Conservation (phyloP, 2,888 invertebrate species). For the Ophion ventricosus region DNA sequence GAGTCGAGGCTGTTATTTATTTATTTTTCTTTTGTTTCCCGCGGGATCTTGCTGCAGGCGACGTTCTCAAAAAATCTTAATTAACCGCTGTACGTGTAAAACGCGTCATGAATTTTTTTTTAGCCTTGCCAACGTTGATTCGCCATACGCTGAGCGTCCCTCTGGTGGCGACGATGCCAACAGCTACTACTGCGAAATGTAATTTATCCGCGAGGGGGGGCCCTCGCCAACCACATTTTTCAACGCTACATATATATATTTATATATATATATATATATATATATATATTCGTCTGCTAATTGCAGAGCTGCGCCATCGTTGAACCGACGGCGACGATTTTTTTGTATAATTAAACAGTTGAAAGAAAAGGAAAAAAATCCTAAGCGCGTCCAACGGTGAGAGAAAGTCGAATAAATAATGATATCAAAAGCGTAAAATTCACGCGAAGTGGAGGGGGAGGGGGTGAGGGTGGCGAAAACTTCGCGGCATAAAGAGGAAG, state of each 20-base stretch:
- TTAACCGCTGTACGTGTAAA: slow-evolving; percentile 54
- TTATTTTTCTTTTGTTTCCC: slow-evolving; percentile 1
- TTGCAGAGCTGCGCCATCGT: slow-evolving; percentile 50
- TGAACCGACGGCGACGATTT: slow-evolving; percentile 37
- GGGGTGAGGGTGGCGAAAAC: slow-evolving; percentile 9
- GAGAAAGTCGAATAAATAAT: slow-evolving; percentile 36
- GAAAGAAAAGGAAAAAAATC: slow-evolving; percentile 34
- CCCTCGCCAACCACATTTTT: slow-evolving; percentile 28
- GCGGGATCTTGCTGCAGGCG: not conserved
- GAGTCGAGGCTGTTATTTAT: not conserved
- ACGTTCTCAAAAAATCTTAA: slow-evolving; percentile 51
- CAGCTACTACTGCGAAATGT: slow-evolving; percentile 11
- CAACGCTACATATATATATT: slow-evolving; percentile 5
- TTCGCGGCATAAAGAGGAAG: slow-evolving; percentile 13
- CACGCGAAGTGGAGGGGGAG: not conserved
- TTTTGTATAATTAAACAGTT: slow-evolving; percentile 54
- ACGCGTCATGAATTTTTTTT: slow-evolving; percentile 46
- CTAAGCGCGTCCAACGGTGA: not conserved
- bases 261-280: slow-evolving; percentile 5
- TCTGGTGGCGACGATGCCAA: slow-evolving; percentile 29
- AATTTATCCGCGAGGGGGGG: slow-evolving; percentile 35
- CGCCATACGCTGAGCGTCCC: slow-evolving; percentile 8
- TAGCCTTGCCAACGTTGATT: slow-evolving; percentile 50
- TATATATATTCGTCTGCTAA: slow-evolving; percentile 43
- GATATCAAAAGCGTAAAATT: not conserved